Percentiles rank a stretch among this genome's conserved stretches.
These are phyloP conservation scores for Potamarius usumacintae DNA, from an alignment of 2,113 vertebrate species.

Conservation along the genomic window DNA sequence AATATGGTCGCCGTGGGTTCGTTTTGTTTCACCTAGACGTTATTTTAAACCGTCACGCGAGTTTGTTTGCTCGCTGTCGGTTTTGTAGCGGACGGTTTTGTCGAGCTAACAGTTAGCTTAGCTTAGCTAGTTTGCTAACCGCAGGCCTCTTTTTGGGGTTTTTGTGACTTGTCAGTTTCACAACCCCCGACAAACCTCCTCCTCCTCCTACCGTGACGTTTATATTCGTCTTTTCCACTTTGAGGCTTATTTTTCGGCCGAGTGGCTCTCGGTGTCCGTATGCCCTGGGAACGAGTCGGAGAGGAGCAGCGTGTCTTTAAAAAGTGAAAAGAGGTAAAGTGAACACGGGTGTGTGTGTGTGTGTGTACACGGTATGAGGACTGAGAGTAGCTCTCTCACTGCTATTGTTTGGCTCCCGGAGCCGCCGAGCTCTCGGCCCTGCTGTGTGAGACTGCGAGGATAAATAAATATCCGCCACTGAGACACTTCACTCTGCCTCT, in stretches of 20 bases:
- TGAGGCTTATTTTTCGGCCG: constrained; percentile 10
- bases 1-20: not conserved
- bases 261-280: not conserved
- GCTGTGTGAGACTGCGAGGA: not conserved
- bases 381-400: not conserved
- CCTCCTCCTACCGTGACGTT: constrained; percentile 6
- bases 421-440: not conserved
- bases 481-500: not conserved
- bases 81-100: not conserved
- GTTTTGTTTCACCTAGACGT: not conserved
- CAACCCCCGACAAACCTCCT: not conserved
- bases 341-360: not conserved
- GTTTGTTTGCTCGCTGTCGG: not conserved
- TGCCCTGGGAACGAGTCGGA: not conserved
- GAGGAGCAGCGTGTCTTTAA: not conserved
- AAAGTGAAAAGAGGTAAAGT: constrained; percentile 36
- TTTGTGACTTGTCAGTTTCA: constrained; percentile 52
- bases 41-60: not conserved
- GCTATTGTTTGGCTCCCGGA: constrained; percentile 50
- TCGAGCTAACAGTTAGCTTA: constrained; percentile 43
- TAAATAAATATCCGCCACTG: not conserved
- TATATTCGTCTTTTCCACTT: not conserved
- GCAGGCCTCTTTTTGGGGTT: constrained; percentile 33
- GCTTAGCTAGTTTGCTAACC: constrained; percentile 24
- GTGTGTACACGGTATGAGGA: not conserved